Conservation (phyloP, 2,888 invertebrate genomes). For the Scaptomyza polygonia region DNA sequence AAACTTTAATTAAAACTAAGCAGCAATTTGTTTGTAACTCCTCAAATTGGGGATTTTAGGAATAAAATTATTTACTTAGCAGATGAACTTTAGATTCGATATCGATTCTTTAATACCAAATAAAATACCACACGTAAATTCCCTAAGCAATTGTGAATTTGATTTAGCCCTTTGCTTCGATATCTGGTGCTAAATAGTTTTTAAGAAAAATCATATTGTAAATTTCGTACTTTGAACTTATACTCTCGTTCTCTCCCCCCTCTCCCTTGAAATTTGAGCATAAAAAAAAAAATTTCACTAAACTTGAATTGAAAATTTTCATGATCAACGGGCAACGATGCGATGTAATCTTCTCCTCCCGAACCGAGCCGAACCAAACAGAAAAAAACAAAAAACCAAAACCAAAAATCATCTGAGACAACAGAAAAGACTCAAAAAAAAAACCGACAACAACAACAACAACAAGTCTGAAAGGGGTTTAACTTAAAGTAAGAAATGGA, state of each 20-base stretch:
- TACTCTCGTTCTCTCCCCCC: neutral
- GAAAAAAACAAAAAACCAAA: neutral
- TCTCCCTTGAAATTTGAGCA: constrained; percentile 30
- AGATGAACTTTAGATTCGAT: too few species aligned
- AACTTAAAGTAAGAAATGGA: constrained; percentile 1
- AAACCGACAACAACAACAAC: too few species aligned
- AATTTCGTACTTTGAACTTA: constrained; percentile 33
- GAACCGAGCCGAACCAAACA: neutral
- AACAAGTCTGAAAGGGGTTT: constrained; percentile 9
- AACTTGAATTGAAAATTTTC: constrained; percentile 78
- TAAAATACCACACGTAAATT: too few species aligned
- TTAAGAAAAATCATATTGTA: too few species aligned
- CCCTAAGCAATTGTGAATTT: too few species aligned
- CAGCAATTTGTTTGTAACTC: too few species aligned
- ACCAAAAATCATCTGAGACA: constrained; percentile 41
- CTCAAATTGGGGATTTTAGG: too few species aligned
- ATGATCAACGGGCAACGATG: constrained; percentile 70
- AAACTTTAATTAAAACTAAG: too few species aligned
- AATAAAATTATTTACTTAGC: too few species aligned
- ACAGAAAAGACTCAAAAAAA: constrained; percentile 19
- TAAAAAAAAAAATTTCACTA: constrained; percentile 75
- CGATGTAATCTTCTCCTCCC: constrained; percentile 52
- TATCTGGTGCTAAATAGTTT: too few species aligned
- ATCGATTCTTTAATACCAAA: too few species aligned
- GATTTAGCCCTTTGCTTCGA: too few species aligned